phyloP scores from a whole-genome alignment of 1,140 invertebrate genomes.

The Nephila pilipes region DNA sequence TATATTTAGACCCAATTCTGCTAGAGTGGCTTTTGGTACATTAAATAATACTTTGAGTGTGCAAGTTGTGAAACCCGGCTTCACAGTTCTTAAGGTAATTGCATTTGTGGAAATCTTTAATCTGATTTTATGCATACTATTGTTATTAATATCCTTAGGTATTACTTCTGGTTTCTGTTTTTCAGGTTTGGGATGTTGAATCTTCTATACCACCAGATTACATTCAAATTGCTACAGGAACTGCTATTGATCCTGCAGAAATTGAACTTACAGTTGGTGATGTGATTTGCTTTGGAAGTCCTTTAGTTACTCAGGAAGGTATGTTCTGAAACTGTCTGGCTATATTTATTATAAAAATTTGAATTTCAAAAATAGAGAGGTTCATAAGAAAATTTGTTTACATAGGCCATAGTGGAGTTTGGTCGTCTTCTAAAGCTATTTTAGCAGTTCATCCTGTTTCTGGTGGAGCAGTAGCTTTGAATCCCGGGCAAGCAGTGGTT shows the following conservation, averaged over 20 bases:
- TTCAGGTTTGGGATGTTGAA: slow-evolving; percentile 81
- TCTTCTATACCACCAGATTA: slow-evolving; percentile 81
- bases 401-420: slow-evolving; percentile 79
- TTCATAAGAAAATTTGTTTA: neutral
- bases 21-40: slow-evolving; percentile 60
- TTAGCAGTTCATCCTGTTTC: slow-evolving; percentile 78
- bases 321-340: slow-evolving; percentile 8
- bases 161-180: neutral
- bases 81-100: slow-evolving; percentile 81
- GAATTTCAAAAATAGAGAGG: too few relatives aligned
- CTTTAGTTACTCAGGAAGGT: slow-evolving; percentile 80
- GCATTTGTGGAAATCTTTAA: neutral
- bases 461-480: slow-evolving; percentile 79
- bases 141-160: neutral
- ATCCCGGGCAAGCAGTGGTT: slow-evolving; percentile 79
- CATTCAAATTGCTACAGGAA: slow-evolving; percentile 81
- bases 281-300: slow-evolving; percentile 80
- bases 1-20: slow-evolving; percentile 58
- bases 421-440: slow-evolving; percentile 78
- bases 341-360: too few relatives aligned
- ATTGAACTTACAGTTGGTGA: slow-evolving; percentile 79
- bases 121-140: neutral
- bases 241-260: slow-evolving; percentile 80
- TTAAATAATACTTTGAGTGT: slow-evolving; percentile 81
- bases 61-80: slow-evolving; percentile 81